phyloP scores from a whole-genome alignment of 2,888 invertebrate species.

The Germaria angustata region DNA sequence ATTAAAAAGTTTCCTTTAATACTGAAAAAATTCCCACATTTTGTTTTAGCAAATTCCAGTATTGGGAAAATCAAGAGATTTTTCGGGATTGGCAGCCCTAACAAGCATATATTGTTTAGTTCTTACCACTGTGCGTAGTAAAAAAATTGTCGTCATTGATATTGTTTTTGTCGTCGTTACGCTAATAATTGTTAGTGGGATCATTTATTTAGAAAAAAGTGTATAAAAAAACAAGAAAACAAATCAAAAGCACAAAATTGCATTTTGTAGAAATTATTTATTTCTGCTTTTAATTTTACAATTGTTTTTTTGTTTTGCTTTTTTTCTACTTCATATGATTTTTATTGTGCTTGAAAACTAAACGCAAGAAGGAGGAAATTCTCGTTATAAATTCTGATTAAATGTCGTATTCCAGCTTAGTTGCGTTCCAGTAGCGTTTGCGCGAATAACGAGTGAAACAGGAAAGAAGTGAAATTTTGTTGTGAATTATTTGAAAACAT shows the following conservation, averaged over 20 bases:
- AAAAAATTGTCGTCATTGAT: conserved; percentile 27
- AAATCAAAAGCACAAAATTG: conserved; percentile 41
- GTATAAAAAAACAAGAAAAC: conserved; percentile 3
- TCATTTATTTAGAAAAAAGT: conserved; percentile 36
- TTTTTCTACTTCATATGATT: conserved; percentile 11
- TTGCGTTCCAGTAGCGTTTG: conserved; percentile 78
- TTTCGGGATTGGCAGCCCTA: too few species aligned
- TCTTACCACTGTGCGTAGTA: conserved; percentile 31
- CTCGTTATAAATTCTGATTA: conserved; percentile 79
- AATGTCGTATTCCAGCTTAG: conserved; percentile 77
- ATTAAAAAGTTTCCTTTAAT: too few species aligned
- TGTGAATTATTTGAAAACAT: conserved; percentile 4
- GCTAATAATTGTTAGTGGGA: conserved; percentile 41
- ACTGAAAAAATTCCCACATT: too few species aligned
- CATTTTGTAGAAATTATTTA: conserved; percentile 47
- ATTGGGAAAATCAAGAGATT: too few species aligned
- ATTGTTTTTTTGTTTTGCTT: conserved; percentile 14
- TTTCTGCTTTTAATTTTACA: conserved; percentile 37
- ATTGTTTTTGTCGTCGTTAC: conserved; percentile 32
- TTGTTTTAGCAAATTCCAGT: too few species aligned
- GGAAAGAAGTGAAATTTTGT: conserved; percentile 18
- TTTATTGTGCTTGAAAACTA: conserved; percentile 54
- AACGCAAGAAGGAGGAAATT: conserved; percentile 65
- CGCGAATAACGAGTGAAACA: conserved; percentile 69
- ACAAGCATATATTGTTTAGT: too few species aligned